Percentiles rank a stretch among this genome's conserved stretches.
phyloP scores from a whole-genome alignment of 23 tunicate genomes.

The Trididemnum miniatum region DNA sequence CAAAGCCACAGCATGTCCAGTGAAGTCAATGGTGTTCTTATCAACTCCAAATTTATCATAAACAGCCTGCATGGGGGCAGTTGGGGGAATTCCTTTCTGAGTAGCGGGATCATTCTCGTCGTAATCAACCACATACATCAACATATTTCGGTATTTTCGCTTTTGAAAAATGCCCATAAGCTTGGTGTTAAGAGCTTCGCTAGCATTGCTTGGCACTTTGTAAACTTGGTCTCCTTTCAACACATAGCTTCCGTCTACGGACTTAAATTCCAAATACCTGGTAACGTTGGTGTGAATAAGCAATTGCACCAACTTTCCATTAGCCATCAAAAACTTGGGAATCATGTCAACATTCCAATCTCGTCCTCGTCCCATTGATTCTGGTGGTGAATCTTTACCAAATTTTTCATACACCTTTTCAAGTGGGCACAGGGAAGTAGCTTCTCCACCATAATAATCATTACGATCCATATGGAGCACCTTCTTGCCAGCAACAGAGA shows the following conservation, averaged over 20 bases:
- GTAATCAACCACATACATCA: constrained; percentile 47
- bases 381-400: constrained; percentile 37
- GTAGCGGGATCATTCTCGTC: constrained; percentile 58
- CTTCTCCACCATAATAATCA: constrained; percentile 85
- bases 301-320: constrained; percentile 93
- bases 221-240: constrained; percentile 39
- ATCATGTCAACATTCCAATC: constrained; percentile 99
- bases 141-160: constrained; percentile 68
- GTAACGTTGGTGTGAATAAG: constrained; percentile 95
- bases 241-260: constrained; percentile 95
- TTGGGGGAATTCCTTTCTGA: constrained; percentile 41
- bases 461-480: constrained; percentile 98
- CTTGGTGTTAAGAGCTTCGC: constrained; percentile 64
- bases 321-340: constrained; percentile 98
- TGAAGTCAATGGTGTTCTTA: constrained; percentile 57
- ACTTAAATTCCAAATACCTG: constrained; percentile 85
- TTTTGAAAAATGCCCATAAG: constrained; percentile 89
- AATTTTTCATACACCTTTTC: constrained; percentile 69
- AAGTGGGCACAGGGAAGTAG: constrained; percentile 81
- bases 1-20: constrained; percentile 93
- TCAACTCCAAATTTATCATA: constrained; percentile 65
- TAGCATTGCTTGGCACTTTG: constrained; percentile 79
- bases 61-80: constrained; percentile 58
- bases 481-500: constrained; percentile 71
- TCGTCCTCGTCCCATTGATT: constrained; percentile 46